Evolutionary conservation across 53 echinoderm and acorn worm genomes (phyloP), one percentile per base, ranked within the genome.

Genomic region (Henricia sp.): DNA sequence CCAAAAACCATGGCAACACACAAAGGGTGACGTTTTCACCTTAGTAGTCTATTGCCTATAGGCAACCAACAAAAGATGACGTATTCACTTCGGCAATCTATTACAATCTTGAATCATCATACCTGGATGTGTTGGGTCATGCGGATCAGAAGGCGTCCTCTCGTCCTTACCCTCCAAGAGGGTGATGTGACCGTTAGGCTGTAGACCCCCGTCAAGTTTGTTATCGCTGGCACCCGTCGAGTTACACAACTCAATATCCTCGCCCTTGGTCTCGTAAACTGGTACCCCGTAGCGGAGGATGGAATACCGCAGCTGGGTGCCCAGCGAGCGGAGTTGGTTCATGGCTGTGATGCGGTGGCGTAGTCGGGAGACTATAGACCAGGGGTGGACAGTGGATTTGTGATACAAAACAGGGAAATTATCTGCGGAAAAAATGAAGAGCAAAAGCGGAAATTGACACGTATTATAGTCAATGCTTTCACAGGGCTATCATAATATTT

Each of bases 301-400:
- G 38, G 86, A 86, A 12, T 64, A 34, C 36, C 74, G 60, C 3
- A 89, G 55, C 44, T 83, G 64, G 75, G 20, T 53, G 16, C 89
- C 89, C 23, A 89, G 44, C 67, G 89, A 89, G 54, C 89, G 89
- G 32, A 89, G 64, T 12, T 82, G 89, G 53, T 88, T 62, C 89
- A 89, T 89, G 66, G 56, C 33, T 60, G 3, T 86, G 80, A 20
- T 53, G 33, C 9, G 92, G 77, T 34, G 90, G 88, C 25, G 88
- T 60, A 33, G 93, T 86, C 64, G 83, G 73, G 19, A 12, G 73
- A 2, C 34, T 24, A 38, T n/a, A 23, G 52, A 36, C 3, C 13
- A 6, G 26, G 34, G 33, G 19, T 30, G 44, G 44, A 19, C 11
- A 42, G n/a, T n/a, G n/a, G n/a, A n/a, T n/a, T n/a, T n/a, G n/a